phyloP scores from a whole-genome alignment of 2,888 invertebrate species.

The Ophonus ardosiacus region DNA sequence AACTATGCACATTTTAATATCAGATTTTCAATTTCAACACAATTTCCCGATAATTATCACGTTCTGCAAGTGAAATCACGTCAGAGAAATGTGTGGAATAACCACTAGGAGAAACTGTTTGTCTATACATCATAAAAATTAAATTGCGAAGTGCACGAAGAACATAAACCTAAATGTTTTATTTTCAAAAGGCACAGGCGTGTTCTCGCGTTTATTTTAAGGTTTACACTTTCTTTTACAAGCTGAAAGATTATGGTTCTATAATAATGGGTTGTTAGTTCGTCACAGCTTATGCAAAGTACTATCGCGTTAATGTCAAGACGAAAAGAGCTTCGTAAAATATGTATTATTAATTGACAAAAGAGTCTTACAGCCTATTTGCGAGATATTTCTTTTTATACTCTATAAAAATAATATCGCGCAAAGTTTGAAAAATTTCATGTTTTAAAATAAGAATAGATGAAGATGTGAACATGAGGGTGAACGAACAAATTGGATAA shows the following conservation, averaged over 20 bases:
- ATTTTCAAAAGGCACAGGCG: not conserved
- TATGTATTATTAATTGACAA: constrained; percentile 12
- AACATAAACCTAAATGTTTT: constrained; percentile 24
- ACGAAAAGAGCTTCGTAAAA: not conserved
- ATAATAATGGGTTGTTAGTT: constrained; percentile 24
- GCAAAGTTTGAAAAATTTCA: not conserved
- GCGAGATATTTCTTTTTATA: no score
- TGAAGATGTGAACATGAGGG: not conserved
- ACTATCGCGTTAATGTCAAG: constrained; percentile 5
- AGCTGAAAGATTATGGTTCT: constrained; percentile 11
- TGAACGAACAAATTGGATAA: not conserved
- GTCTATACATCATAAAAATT: constrained; percentile 11
- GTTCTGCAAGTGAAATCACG: not conserved
- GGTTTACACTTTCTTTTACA: constrained; percentile 49
- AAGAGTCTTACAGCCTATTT: not conserved
- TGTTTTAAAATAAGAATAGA: not conserved
- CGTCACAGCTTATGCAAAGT: constrained; percentile 7
- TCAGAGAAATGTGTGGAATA: not conserved
- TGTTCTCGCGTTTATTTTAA: constrained; percentile 36
- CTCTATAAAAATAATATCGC: no score
- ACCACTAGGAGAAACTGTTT: not conserved
- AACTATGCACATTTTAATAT: not conserved
- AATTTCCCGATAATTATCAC: constrained; percentile 32
- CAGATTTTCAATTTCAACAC: not conserved
- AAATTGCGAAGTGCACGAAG: not conserved